These are phyloP conservation scores for Malurus alboscapulatus DNA, from an alignment of 2,113 vertebrate species.

Conservation along the genomic window DNA sequence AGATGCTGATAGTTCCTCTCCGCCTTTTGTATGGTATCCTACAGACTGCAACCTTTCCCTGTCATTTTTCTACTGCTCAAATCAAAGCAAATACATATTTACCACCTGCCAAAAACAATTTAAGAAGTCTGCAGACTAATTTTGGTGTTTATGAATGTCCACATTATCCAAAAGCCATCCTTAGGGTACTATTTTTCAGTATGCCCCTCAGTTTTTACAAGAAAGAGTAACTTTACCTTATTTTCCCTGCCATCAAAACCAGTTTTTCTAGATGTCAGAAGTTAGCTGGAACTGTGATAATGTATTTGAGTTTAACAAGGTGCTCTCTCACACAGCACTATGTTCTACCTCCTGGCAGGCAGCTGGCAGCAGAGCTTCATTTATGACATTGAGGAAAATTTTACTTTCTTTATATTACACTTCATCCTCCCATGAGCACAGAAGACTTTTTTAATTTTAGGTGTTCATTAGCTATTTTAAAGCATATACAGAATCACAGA, in stretches of 20 bases:
- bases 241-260: background rate
- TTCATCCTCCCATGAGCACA: background rate
- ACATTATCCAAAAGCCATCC: background rate
- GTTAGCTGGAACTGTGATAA: background rate
- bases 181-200: background rate
- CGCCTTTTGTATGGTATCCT: background rate
- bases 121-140: background rate
- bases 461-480: background rate
- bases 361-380: slow-evolving; percentile 3
- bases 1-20: background rate
- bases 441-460: background rate
- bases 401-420: background rate
- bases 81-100: background rate
- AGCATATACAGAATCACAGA: background rate
- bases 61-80: background rate
- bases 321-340: background rate
- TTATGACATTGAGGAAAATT: background rate
- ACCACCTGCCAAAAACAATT: background rate
- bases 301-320: background rate
- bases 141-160: background rate
- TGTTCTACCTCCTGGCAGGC: background rate
- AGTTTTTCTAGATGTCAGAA: background rate
- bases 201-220: background rate
- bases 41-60: background rate
- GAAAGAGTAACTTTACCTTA: background rate